These are phyloP conservation scores for Ctenicera cuprea DNA, from an alignment of 2,888 invertebrate species.

Conservation along the genomic window DNA sequence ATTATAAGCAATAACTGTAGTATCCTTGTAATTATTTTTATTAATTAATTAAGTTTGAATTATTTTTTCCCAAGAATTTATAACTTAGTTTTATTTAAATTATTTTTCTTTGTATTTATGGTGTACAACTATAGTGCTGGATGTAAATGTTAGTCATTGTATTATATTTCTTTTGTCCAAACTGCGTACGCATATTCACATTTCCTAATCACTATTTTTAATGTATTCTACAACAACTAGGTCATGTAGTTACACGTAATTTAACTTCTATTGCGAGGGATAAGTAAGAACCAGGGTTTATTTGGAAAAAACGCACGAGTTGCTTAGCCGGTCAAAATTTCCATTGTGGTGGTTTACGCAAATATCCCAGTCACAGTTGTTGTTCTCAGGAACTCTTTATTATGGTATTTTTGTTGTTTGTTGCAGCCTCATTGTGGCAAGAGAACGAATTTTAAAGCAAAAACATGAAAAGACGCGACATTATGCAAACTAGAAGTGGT, in stretches of 20 bases:
- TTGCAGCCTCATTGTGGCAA: constrained; percentile 9
- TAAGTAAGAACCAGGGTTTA: not conserved
- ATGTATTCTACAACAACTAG: too few relatives aligned
- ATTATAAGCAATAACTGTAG: too few relatives aligned
- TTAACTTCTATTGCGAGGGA: not conserved
- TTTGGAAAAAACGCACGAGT: constrained; percentile 16
- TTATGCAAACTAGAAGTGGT: constrained; percentile 30
- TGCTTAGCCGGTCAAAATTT: constrained; percentile 14
- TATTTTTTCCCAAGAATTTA: too few relatives aligned
- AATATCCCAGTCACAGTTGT: constrained; percentile 24
- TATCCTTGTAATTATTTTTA: too few relatives aligned
- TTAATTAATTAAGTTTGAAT: too few relatives aligned
- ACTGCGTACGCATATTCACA: too few relatives aligned
- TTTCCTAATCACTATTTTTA: too few relatives aligned
- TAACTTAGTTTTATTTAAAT: too few relatives aligned
- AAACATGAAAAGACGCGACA: constrained; percentile 27
- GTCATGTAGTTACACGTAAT: not conserved
- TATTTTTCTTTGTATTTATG: too few relatives aligned
- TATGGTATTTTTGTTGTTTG: constrained; percentile 13
- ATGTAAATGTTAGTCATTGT: too few relatives aligned
- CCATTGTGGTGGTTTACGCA: constrained; percentile 27
- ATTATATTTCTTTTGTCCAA: too few relatives aligned
- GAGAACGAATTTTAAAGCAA: constrained; percentile 1
- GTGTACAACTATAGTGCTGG: too few relatives aligned
- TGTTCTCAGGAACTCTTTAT: constrained; percentile 26